phyloP scores from a whole-genome alignment of 2,888 invertebrate species.

The Synergus gifuensis region DNA sequence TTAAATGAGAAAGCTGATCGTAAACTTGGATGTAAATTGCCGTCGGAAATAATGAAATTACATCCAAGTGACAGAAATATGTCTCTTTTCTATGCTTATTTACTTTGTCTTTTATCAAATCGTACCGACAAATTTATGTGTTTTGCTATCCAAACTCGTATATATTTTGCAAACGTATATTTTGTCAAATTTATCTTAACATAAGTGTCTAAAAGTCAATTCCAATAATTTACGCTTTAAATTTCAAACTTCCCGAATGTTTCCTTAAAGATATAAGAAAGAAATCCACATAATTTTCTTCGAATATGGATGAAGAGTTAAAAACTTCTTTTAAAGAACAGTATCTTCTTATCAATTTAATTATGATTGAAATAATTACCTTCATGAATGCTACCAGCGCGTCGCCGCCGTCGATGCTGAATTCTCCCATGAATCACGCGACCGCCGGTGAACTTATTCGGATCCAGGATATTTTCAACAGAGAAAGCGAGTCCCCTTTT shows the following conservation, averaged over 20 bases:
- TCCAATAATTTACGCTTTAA: neutral
- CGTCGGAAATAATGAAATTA: slow-evolving; percentile 32
- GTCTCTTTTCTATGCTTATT: slow-evolving; percentile 15
- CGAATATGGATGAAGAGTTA: neutral
- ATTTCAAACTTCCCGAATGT: neutral
- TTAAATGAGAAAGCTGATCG: slow-evolving; percentile 17
- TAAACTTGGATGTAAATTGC: slow-evolving; percentile 26
- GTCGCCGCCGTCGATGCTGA: slow-evolving; percentile 68
- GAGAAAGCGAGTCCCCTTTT: slow-evolving; percentile 89
- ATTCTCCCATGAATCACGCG: slow-evolving; percentile 67
- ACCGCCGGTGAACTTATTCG: slow-evolving; percentile 91
- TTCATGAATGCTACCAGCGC: slow-evolving; percentile 73
- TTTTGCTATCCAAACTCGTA: neutral
- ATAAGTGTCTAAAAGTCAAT: neutral
- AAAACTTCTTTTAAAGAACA: neutral
- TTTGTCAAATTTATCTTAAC: neutral
- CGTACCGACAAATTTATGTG: slow-evolving; percentile 8
- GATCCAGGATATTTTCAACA: slow-evolving; percentile 94
- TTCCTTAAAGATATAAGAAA: no score
- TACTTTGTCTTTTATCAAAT: neutral
- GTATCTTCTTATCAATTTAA: neutral
- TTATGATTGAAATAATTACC: slow-evolving; percentile 58
- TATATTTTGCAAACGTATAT: neutral
- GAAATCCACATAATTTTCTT: neutral
- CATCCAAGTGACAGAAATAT: slow-evolving; percentile 29